Base-by-base conservation (phyloP, 2,888 invertebrate genomes). In the Habroteleia sp. region DNA sequence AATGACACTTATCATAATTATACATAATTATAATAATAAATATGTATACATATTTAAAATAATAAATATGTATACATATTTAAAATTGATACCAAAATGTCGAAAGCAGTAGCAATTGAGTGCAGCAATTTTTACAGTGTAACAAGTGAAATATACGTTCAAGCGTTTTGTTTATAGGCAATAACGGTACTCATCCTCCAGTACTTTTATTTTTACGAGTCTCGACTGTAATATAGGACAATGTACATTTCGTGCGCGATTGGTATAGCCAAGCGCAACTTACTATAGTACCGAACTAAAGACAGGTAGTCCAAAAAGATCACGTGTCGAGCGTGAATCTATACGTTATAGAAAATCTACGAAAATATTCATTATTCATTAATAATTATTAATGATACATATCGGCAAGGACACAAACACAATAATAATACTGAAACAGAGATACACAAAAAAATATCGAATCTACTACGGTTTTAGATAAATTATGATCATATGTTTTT, bases 181-280 rank as follows among this genome's bases (percentile, higher is more conserved):
- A 17, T 62, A 62, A 62, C 60, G 46, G 60, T 48, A 62, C 27
- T 16, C 46, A 39, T 58, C 35, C 46, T 60, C 37, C 8, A 29
- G 27, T 46, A 46, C 27, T 46, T 60, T 60, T 46, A 46, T 58
- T 60, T 60, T 46, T 27, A 29, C 29, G 46, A 37, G 17, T 29
- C 60, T 37, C 27, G 33, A 14, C 29, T 20, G 42, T 10, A 48
- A 62, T 62, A 62, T 62, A 62, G 60, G 60, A 48, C 60, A 62
- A 62, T 35, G 48, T 62, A 62, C 20, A 62, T 48, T 62, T 62
- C 25, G 60, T 62, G 48, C 60, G n/a, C 37, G 37, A 48, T 62
- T 29, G 48, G 46, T 48, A 37, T 48, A 39, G 27, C 39, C 23
- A 11, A 11, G 2, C 3, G 10, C 39, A 14, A 6, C 33, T 33